Evolutionary conservation across 1,140 invertebrate genomes (phyloP).

Genomic region (Doryteuthis pealeii): DNA sequence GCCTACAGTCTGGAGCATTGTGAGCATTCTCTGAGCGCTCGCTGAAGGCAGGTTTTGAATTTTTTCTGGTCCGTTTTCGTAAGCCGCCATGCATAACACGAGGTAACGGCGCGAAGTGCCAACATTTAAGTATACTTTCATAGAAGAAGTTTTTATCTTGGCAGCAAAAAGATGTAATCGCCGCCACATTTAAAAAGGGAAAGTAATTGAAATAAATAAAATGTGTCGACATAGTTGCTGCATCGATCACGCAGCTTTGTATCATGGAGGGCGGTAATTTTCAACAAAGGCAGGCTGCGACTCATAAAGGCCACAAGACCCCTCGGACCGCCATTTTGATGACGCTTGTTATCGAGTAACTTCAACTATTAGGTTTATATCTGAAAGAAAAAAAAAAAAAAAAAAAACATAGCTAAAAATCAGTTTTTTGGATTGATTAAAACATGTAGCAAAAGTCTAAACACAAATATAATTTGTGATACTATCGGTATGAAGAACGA

Average conservation of each 20-base stretch:
- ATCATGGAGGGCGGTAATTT: slow-evolving; percentile 70
- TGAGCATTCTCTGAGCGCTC: slow-evolving; percentile 69
- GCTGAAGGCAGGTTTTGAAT: slow-evolving; percentile 69
- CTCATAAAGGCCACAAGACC: slow-evolving; percentile 66
- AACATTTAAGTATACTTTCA: slow-evolving; percentile 70
- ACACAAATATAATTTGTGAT: too few relatives aligned
- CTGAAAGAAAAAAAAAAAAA: too few relatives aligned
- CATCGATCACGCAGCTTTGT: slow-evolving; percentile 79
- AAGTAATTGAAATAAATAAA: slow-evolving; percentile 71
- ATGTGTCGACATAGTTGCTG: slow-evolving; percentile 74
- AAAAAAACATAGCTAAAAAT: too few relatives aligned
- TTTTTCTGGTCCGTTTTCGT: slow-evolving; percentile 75
- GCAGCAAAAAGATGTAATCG: slow-evolving; percentile 79
- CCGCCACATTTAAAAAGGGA: slow-evolving; percentile 77
- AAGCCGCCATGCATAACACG: slow-evolving; percentile 77
- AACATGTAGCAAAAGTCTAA: too few relatives aligned
- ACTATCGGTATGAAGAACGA: too few relatives aligned
- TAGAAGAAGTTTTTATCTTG: slow-evolving; percentile 72
- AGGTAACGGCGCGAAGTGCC: slow-evolving; percentile 74
- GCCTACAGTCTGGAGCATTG: slow-evolving; percentile 47
- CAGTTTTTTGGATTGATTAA: too few relatives aligned
- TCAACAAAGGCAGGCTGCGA: slow-evolving; percentile 68
- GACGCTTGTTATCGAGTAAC: too few relatives aligned
- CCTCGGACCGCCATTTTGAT: too few relatives aligned
- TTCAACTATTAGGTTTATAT: too few relatives aligned